Evolutionary conservation across 2,888 invertebrate genomes (phyloP), one percentile per base, ranked within the genome.

Genomic region (Sceliomorpha sp.): DNA sequence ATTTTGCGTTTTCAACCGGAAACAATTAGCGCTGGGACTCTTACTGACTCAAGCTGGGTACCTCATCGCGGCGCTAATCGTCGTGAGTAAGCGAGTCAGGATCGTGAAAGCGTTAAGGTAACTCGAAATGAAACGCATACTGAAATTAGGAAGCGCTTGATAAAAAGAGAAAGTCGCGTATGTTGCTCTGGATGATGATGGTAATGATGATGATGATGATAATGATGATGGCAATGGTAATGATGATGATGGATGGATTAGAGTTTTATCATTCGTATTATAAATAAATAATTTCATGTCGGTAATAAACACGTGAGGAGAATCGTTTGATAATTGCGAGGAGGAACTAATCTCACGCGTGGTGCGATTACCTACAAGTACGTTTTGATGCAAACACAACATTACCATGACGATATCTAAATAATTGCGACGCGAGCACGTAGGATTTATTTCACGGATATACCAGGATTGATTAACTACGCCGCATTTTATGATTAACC

Each of bases 131-230:
- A 71, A 73, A 73, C 58, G 64, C 59, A 53, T 40, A 55, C 64
- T 55, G 71, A 73, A 74, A 76, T 73, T 76, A 74, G 70, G 72
- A 73, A 76, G 73, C 76, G 70, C 64, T 70, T 56, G 70, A 66
- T 53, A 64, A 72, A 60, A 47, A 72, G 70, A 72, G 72, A 72
- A 72, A 72, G 72, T 62, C 60, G 47, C 32, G 37, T 45, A 53
- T n/a, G n/a, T n/a, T n/a, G n/a, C n/a, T n/a, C 20, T 37, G 45
- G 24, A 24, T 60, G 39, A 72, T 62, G 64, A 72, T 64, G 58
- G 53, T 66, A 64, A 68, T 56, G 64, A 72, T 50, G 51, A 58
- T 36, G 44, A 44, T 29, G 44, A 44, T 29, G 51, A 39, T 60
- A 68, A 42, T 51, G 70, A 34, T 13, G 29, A 42, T 6, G 44